Conservation (phyloP, 2,888 invertebrate genomes). For the Calameuta idolon region DNA sequence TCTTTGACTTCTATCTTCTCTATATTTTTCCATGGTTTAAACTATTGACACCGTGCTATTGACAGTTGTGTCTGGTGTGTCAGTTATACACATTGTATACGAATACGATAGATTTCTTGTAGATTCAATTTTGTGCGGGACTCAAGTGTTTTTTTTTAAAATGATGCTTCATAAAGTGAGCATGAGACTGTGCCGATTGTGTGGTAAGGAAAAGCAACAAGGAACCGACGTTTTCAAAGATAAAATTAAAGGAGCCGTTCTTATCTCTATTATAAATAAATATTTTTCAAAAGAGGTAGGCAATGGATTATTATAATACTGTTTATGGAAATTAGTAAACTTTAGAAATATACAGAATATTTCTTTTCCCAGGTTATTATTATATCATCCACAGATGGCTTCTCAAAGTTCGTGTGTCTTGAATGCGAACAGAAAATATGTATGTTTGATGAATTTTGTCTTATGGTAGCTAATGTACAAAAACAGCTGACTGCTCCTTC, state of each 20-base stretch:
- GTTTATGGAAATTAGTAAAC: neutral
- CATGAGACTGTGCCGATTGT: conserved; percentile 55
- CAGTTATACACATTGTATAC: no score
- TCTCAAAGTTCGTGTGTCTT: conserved; percentile 59
- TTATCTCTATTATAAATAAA: conserved; percentile 61
- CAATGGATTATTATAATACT: neutral
- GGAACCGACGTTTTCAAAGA: conserved; percentile 61
- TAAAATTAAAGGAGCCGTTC: conserved; percentile 58
- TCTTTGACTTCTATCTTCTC: no score
- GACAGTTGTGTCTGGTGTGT: no score
- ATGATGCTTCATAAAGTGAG: conserved; percentile 55
- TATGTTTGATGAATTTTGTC: conserved; percentile 61
- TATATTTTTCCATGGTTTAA: no score
- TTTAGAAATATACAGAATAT: neutral
- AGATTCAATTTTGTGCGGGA: neutral
- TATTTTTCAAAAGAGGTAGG: conserved; percentile 61
- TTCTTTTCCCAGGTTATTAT: conserved; percentile 51
- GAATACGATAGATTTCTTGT: neutral
- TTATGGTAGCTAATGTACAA: conserved; percentile 61
- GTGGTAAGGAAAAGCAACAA: conserved; percentile 59
- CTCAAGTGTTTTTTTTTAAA: neutral
- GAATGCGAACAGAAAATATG: conserved; percentile 61
- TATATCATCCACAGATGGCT: conserved; percentile 52
- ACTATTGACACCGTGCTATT: no score
- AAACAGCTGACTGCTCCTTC: conserved; percentile 57